phyloP scores from a whole-genome alignment of 2,113 vertebrate species.

The Thermophis baileyi region DNA sequence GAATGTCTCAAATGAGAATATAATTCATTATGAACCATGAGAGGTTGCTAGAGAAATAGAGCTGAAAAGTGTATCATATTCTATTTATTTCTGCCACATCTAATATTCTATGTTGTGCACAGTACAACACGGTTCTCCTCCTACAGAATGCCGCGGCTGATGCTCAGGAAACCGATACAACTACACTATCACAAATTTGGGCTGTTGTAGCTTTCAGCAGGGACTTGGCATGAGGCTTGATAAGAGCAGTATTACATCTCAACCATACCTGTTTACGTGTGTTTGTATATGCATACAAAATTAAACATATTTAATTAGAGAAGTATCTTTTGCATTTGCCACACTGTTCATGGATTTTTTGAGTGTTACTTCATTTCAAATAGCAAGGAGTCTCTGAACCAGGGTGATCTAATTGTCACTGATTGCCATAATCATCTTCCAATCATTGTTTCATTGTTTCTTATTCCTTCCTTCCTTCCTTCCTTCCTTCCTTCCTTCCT shows the following conservation, averaged over 20 bases:
- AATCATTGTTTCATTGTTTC: not conserved
- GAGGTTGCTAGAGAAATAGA: conserved; percentile 35
- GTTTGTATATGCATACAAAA: not conserved
- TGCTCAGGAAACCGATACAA: not conserved
- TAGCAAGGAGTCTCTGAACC: not conserved
- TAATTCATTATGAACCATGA: conserved; percentile 51
- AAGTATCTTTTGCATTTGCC: not conserved
- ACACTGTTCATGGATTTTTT: not conserved
- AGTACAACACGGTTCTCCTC: not conserved
- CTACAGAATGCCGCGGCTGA: not conserved
- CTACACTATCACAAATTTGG: not conserved
- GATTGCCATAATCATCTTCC: not conserved
- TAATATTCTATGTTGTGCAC: conserved; percentile 22
- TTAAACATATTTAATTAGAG: not conserved
- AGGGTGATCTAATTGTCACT: not conserved
- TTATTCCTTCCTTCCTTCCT: not conserved
- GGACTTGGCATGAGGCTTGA: not conserved
- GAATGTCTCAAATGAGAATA: conserved; percentile 55
- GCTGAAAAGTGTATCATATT: conserved; percentile 30
- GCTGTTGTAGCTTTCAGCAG: not conserved
- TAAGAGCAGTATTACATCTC: not conserved
- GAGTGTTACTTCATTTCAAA: not conserved
- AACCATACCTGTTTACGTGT: not conserved
- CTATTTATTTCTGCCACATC: conserved; percentile 36
- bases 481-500: no score